Evolutionary conservation across 2,888 invertebrate species (phyloP).

Genomic region (Steromphala cineraria): DNA sequence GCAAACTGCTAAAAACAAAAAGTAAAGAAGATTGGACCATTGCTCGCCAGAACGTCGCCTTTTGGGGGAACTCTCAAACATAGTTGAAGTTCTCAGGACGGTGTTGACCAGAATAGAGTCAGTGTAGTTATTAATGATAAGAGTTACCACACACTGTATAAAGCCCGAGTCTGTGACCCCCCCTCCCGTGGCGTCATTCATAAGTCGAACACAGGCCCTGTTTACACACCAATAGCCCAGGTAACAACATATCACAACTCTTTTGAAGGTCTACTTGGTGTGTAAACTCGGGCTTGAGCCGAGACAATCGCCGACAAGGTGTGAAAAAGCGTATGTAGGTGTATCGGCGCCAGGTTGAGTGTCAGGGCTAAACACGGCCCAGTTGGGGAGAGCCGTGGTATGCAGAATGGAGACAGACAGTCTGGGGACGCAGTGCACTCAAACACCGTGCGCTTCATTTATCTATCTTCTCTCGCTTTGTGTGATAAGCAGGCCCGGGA

Average conservation of each 20-base stretch:
- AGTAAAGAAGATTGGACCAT: too few relatives aligned
- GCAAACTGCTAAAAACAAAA: too few relatives aligned
- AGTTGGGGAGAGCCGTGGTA: not conserved
- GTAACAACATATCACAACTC: not conserved
- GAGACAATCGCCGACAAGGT: not conserved
- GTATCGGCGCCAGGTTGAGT: not conserved
- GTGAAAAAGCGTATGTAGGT: not conserved
- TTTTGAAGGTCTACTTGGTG: not conserved
- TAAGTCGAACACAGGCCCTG: too few relatives aligned
- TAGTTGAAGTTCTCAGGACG: too few relatives aligned
- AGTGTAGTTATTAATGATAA: too few relatives aligned
- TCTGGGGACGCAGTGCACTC: not conserved
- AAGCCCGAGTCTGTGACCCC: too few relatives aligned
- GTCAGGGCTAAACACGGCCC: not conserved
- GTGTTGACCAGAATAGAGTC: too few relatives aligned
- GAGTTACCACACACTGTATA: too few relatives aligned
- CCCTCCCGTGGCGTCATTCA: too few relatives aligned
- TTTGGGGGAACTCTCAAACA: too few relatives aligned
- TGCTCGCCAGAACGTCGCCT: too few relatives aligned
- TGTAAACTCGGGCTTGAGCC: not conserved
- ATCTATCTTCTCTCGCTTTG: conserved; percentile 2
- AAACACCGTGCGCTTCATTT: not conserved
- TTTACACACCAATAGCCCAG: not conserved
- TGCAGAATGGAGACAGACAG: not conserved
- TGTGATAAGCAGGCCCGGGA: not conserved